A percentile compares a stretch with the other conserved stretches of the same genome.
Evolutionary conservation across 2,888 invertebrate species (phyloP).

Genomic region (Stenodema calcarata): DNA sequence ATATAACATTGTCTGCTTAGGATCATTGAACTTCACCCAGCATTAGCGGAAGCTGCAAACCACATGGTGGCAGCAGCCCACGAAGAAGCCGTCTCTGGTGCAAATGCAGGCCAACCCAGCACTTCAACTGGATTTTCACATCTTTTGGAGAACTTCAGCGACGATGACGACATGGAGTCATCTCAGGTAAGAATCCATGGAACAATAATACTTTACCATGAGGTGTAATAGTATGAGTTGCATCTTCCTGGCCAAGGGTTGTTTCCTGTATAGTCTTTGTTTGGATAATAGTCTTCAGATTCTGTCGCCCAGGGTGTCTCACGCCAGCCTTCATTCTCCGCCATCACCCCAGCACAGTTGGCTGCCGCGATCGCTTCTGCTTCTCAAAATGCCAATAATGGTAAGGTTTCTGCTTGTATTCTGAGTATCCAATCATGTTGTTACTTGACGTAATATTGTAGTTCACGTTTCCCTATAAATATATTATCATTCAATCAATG

Average conservation of each 20-base stretch:
- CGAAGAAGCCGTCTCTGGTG: constrained; percentile 61
- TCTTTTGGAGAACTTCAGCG: constrained; percentile 66
- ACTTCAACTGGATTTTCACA: constrained; percentile 64
- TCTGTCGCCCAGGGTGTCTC: constrained; percentile 60
- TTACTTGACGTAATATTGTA: no score
- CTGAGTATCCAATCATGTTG: no score
- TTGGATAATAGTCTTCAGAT: constrained; percentile 61
- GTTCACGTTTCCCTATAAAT: no score
- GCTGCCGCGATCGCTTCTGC: constrained; percentile 75
- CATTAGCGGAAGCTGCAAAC: constrained; percentile 73
- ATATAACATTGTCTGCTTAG: constrained; percentile 59
- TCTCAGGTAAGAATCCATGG: constrained; percentile 57
- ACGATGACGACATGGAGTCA: constrained; percentile 65
- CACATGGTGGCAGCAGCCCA: constrained; percentile 70
- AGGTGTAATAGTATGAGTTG: neutral
- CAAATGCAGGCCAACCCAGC: constrained; percentile 55
- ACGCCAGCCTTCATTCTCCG: constrained; percentile 60
- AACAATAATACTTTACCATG: neutral
- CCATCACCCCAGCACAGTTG: constrained; percentile 77
- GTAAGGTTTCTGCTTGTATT: neutral
- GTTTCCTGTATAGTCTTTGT: neutral
- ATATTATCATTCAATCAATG: no score
- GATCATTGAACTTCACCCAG: constrained; percentile 73
- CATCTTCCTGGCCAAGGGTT: no score
- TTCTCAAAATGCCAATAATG: constrained; percentile 57